phyloP scores from a whole-genome alignment of 2,113 vertebrate genomes.

The Mirza zaza region DNA sequence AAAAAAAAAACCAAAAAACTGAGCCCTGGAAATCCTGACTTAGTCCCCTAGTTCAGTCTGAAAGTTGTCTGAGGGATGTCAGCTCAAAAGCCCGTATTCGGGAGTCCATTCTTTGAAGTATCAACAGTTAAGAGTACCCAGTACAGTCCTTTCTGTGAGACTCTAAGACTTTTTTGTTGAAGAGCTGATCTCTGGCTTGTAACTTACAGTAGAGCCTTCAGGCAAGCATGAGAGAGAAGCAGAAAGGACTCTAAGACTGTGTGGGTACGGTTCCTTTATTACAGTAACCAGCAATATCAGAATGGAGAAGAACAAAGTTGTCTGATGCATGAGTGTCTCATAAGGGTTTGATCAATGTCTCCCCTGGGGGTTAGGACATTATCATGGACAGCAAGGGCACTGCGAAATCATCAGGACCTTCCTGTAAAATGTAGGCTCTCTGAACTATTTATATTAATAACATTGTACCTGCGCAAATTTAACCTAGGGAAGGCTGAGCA shows the following conservation, averaged over 20 bases:
- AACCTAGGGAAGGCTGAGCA: not conserved
- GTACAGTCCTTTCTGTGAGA: not conserved
- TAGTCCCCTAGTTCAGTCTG: not conserved
- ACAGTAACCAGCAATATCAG: not conserved
- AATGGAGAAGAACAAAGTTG: not conserved
- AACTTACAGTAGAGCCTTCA: not conserved
- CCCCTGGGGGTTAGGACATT: not conserved
- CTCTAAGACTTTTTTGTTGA: not conserved
- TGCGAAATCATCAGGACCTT: not conserved
- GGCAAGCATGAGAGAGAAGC: not conserved
- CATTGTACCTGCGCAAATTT: not conserved
- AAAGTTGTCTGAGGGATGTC: not conserved
- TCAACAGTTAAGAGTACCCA: not conserved
- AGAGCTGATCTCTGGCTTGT: not conserved
- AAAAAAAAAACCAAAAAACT: not conserved
- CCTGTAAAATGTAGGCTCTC: not conserved
- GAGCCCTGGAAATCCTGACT: not conserved
- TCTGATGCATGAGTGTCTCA: not conserved
- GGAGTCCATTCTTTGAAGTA: conserved; percentile 9
- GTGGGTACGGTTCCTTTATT: not conserved
- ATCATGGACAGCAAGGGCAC: not conserved
- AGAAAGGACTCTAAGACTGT: not conserved
- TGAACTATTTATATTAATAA: not conserved
- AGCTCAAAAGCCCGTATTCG: not conserved
- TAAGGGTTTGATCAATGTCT: not conserved